Percentiles rank a stretch among this genome's conserved stretches.
Conservation (phyloP, 2,888 invertebrate genomes). For the Rhingia campestris region DNA sequence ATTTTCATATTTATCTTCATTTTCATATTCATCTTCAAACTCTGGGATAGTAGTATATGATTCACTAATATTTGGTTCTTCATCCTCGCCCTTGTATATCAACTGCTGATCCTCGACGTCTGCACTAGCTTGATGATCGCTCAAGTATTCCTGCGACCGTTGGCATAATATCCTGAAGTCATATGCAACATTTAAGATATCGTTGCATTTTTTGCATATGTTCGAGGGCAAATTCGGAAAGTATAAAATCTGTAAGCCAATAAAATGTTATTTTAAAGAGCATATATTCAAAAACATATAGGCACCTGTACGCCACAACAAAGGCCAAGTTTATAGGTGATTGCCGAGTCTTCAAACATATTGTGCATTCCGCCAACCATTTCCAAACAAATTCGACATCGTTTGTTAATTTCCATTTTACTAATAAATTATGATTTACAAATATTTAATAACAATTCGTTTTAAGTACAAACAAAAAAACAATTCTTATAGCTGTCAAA, state of each 20-base stretch:
- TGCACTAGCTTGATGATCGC: background rate
- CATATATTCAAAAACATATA: background rate
- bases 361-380: conserved; percentile 22
- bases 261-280: background rate
- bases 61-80: background rate
- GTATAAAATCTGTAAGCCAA: conserved; percentile 48
- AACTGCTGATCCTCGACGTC: conserved; percentile 6
- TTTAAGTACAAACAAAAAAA: no score
- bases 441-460: no score
- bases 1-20: background rate
- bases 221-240: conserved; percentile 76
- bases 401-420: conserved; percentile 7
- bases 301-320: conserved; percentile 63
- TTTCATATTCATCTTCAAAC: no score
- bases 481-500: no score
- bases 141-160: conserved; percentile 79
- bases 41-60: background rate
- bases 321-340: conserved; percentile 46
- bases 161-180: conserved; percentile 80
- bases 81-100: no score
- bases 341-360: conserved; percentile 43
- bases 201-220: conserved; percentile 78
- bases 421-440: no score
- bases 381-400: conserved; percentile 63
- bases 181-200: conserved; percentile 79